Evolutionary conservation across 2,113 vertebrate species (phyloP).

Genomic region (Chlamydotis undulata): DNA sequence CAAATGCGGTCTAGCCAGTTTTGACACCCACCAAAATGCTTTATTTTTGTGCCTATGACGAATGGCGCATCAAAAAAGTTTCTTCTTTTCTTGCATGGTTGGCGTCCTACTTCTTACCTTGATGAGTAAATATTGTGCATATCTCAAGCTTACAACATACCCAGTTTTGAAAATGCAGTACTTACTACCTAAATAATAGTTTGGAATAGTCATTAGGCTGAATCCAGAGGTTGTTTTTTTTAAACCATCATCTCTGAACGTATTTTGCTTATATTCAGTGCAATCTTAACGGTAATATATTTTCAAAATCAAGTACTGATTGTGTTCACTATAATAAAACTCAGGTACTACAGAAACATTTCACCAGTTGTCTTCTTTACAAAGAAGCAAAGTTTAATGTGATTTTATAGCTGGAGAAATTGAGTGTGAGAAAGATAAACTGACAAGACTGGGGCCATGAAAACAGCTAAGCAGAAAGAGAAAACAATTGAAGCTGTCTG

Average conservation of each 20-base stretch:
- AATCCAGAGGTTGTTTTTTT: neutral
- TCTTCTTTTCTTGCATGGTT: neutral
- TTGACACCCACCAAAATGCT: neutral
- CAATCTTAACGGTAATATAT: neutral
- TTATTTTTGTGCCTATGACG: neutral
- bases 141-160: neutral
- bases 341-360: neutral
- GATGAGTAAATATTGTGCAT: neutral
- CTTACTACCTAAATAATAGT: neutral
- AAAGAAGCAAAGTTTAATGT: neutral
- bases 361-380: neutral
- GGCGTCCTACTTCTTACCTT: neutral
- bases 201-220: neutral
- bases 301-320: neutral
- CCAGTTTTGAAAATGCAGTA: neutral
- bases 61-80: neutral
- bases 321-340: rapidly evolving
- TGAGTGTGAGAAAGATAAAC: neutral
- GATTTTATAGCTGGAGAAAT: neutral
- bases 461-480: neutral
- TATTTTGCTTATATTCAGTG: neutral
- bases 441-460: neutral
- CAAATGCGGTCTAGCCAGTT: neutral
- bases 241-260: neutral
- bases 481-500: neutral